Conservation (phyloP, 2,888 invertebrate species). For the Platycheirus rosarum region DNA sequence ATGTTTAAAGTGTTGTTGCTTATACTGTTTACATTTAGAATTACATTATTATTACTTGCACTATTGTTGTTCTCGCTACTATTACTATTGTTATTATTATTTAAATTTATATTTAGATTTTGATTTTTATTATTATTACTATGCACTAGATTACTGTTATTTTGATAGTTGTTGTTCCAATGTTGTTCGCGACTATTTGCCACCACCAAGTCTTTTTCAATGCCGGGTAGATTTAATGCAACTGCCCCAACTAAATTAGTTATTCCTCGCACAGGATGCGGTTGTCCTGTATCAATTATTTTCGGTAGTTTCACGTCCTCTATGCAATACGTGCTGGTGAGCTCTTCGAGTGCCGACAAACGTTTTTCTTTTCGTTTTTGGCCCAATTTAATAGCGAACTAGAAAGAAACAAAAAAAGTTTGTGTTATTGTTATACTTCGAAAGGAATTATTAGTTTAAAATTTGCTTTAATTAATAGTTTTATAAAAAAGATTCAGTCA, state of each 20-base stretch:
- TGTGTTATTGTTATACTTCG: neutral
- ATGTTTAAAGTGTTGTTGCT: neutral
- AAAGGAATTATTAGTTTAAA: no score
- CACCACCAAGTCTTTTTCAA: conserved; percentile 65
- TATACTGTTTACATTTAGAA: conserved; percentile 71
- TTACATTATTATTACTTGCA: conserved; percentile 73
- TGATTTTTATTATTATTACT: conserved; percentile 74
- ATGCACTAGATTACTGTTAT: conserved; percentile 73
- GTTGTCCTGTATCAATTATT: conserved; percentile 84
- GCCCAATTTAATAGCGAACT: conserved; percentile 85
- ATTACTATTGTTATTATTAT: conserved; percentile 69
- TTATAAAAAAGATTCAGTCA: no score
- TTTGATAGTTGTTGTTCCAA: conserved; percentile 77
- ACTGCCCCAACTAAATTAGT: conserved; percentile 75
- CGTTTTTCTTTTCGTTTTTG: conserved; percentile 85
- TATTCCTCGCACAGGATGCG: conserved; percentile 83
- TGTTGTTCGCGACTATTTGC: conserved; percentile 76
- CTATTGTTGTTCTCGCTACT: conserved; percentile 74
- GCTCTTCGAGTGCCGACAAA: conserved; percentile 82
- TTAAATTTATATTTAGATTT: conserved; percentile 66
- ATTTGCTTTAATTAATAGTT: no score
- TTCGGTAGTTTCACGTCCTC: conserved; percentile 84
- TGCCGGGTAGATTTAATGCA: conserved; percentile 55
- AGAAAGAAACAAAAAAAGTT: conserved; percentile 72
- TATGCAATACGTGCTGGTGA: conserved; percentile 84